These are phyloP conservation scores for Polyommatus iphigenia DNA, from an alignment of 2,888 invertebrate genomes.

Conservation along the genomic window DNA sequence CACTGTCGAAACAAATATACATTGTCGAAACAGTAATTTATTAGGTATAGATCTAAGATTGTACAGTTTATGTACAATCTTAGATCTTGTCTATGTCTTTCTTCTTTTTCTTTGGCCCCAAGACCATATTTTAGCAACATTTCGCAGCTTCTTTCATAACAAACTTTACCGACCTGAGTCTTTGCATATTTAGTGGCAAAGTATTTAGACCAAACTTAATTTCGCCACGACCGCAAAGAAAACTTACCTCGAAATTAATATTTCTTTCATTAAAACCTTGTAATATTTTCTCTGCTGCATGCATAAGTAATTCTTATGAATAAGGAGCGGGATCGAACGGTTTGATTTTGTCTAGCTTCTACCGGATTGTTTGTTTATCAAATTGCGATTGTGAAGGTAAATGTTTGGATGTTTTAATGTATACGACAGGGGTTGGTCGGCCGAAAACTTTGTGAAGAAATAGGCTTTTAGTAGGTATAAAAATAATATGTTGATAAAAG, in stretches of 20 bases:
- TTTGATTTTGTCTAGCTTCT: slow-evolving; percentile 41
- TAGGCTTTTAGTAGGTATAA: no score
- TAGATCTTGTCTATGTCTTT: neutral
- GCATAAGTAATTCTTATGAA: slow-evolving; percentile 80
- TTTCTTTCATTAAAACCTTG: slow-evolving; percentile 82
- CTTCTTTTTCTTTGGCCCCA: neutral
- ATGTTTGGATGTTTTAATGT: slow-evolving; percentile 42
- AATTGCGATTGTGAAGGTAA: slow-evolving; percentile 49
- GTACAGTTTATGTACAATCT: no score
- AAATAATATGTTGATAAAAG: no score
- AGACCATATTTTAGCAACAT: neutral
- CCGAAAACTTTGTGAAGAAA: neutral
- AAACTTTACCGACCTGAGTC: slow-evolving; percentile 23
- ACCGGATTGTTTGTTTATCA: slow-evolving; percentile 43
- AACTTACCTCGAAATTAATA: slow-evolving; percentile 80
- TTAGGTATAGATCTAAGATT: no score
- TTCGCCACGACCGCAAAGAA: slow-evolving; percentile 67
- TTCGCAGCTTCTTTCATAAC: neutral
- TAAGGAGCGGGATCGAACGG: slow-evolving; percentile 60
- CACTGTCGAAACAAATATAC: no score
- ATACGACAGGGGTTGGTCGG: neutral
- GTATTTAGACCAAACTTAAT: slow-evolving; percentile 62
- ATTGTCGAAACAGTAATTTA: no score
- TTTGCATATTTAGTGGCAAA: slow-evolving; percentile 36
- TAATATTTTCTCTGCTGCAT: slow-evolving; percentile 81